Evolutionary conservation across 2,797 vertebrate genomes (phyloP), one percentile per base, ranked within the genome.

Genomic region (Anas flavirostris): DNA sequence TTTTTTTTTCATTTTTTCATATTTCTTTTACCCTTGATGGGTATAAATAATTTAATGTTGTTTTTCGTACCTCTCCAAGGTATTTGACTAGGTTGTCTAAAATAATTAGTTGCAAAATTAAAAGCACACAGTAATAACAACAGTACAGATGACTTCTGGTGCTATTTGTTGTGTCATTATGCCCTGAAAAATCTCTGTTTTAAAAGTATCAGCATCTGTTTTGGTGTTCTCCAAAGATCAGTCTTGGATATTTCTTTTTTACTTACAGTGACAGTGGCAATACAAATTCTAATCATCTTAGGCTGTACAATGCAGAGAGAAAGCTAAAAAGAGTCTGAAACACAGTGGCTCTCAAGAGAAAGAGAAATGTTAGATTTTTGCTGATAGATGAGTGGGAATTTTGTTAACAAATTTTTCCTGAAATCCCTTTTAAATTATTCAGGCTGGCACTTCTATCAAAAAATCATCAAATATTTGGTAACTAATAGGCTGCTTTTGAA

Each of bases 51-150:
- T 50, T 58, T 88, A 70, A 53, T 82, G 72, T 50, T 81, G 25
- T 73, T 90, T 88, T 83, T 87, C 66, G 63, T 82, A 78, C 55
- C 22, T 90, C 82, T 76, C 69, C 46, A 68, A 92, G 25, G 17
- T 88, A 88, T 87, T 94, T 86, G 55, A 88, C 43, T 92, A 62
- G 44, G 52, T 70, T 73, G 33, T 93, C 59, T 86, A 62, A 83
- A 88, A 56, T 66, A n/a, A 79, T 88, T 87, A 92, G 39, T 28
- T 69, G 39, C 39, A 82, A 92, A 94, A 96, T 93, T 94, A 91
- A 90, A 93, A 95, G 59, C 48, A 72, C 9, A 22, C 25, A 52
- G 7, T 68, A 69, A 79, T 94, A 41, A 14, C 31, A 59, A 25
- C 39, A 84, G 44, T 52, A 52, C 46, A 67, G 29, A 79, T 82